phyloP scores from a whole-genome alignment of 2,797 vertebrate genomes.

The Pseudomugil gertrudae region DNA sequence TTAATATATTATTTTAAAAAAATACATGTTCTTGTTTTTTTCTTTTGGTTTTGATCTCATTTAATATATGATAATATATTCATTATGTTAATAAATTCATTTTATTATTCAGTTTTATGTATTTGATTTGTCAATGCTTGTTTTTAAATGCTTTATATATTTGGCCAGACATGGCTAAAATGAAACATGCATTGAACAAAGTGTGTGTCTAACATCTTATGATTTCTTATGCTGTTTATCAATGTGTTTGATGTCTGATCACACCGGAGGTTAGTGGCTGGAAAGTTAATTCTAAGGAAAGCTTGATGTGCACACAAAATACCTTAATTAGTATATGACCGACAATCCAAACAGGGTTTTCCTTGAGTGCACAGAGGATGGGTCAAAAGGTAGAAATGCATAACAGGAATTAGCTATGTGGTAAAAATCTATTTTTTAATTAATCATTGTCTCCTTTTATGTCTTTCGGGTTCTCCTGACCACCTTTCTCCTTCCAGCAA shows the following conservation, averaged over 20 bases:
- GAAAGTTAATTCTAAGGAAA: conserved; percentile 29
- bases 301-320: neutral
- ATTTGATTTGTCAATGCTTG: too few relatives aligned
- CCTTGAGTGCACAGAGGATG: neutral
- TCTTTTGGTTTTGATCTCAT: too few relatives aligned
- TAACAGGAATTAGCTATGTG: neutral
- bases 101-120: too few relatives aligned
- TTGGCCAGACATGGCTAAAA: too few relatives aligned
- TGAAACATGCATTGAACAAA: conserved; percentile 27
- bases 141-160: too few relatives aligned
- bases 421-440: conserved; percentile 43
- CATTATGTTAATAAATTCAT: too few relatives aligned
- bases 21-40: too few relatives aligned
- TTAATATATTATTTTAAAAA: too few relatives aligned
- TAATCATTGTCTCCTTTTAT: conserved; percentile 36
- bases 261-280: neutral
- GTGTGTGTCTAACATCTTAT: conserved; percentile 10
- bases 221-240: conserved; percentile 26
- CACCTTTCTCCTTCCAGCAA: conserved; percentile 13
- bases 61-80: too few relatives aligned
- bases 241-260: conserved; percentile 10
- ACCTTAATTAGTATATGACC: conserved; percentile 27
- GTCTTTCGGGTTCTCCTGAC: conserved; percentile 21
- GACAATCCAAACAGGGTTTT: conserved; percentile 15
- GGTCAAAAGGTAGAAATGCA: conserved; percentile 2